Evolutionary conservation across 2,888 invertebrate genomes (phyloP), one percentile per base, ranked within the genome.

Genomic region (Drosophila demipolita): DNA sequence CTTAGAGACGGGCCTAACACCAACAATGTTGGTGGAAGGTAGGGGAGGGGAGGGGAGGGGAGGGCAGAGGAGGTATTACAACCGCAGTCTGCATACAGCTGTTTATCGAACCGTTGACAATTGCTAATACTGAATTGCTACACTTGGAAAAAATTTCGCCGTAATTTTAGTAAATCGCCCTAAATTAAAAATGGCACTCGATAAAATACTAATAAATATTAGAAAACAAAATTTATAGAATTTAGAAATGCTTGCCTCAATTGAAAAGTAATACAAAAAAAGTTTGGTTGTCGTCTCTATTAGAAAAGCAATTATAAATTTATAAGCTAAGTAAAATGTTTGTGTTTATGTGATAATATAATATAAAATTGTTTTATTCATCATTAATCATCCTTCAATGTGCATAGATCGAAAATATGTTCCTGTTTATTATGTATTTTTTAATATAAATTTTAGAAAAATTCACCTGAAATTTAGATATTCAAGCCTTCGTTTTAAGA

Each of bases 11-110:
- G 11, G 57, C 60, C 60, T 55, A 55, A 69, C 54, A 36, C 57
- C 29, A 52, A 32, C n/a, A 26, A 4, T 17, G n/a, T 3, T 50
- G n/a, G 17, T 11, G 26, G 4, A n/a, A n/a, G n/a, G 6, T 29
- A 23, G 3, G 32, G 0, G 42, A 62, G 8, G 12, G 3, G 32
- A 1, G 42, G 65, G 8, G 12, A 17, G 12, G 3, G 7, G 5
- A 11, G 29, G 17, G 29, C 35, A 3, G 17, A 38, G 45, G 55
- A 45, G 45, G 45, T 8, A 45, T 45, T 40, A 50, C 66, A 85
- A 87, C 85, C 86, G 60, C 90, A 86, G 72, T 62, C 69, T 78
- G 74, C 68, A 33, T 52, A 45, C 74, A 80, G 77, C 70, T 82
- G 72, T 72, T 60, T 59, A 50, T 26, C 65, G 68, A 69, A 64